Base-by-base conservation (phyloP, 2,113 vertebrate species). In the Lethenteron reissneri region DNA sequence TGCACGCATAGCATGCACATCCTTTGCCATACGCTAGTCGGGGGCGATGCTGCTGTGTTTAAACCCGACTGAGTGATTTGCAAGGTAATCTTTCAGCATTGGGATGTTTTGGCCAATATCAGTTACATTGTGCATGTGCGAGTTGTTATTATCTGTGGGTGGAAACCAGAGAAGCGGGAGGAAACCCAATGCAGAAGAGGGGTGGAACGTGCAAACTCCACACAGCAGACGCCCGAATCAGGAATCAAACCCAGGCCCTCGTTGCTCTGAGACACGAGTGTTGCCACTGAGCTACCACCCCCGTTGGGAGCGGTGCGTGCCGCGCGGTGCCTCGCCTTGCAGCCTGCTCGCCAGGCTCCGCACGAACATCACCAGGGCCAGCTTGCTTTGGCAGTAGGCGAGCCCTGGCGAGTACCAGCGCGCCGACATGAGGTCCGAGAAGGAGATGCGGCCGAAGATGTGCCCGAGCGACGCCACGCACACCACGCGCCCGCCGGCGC, bases 381-480 rank as follows among this genome's bases (percentile, higher is more conserved):
- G 78, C n/a, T 85, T 84, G 78, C 83, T 84, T 77, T 85, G 84
- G 2, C 56, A 17, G 73, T 84, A 85, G 75, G 82, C 81, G 14
- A 6, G 70, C 0, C 57, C 0, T 6, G 75, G 73, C 1, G 62
- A 3, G 58, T 84, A 84, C 72, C 77, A 17, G 70, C 75, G 72
- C 56, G 83, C 82, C 9, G 81, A n/a, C 74, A 83, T 80, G 69
- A 84, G 80, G 76, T 84, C 83, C 41, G 83, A 78, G 74, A 84
- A 84, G 69, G 81, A 21, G 56, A 84, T 83, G 1, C 21, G 56
- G 58, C 82, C 83, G 74, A 56, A 78, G 74, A 82, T 84, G 79
- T 86, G 83, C 74, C 64, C 80, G 71, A 82, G 82, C 76, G 84
- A 87, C 3, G 83, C 82, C 56, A 85, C 81, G 2, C 78, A 77